Base-by-base conservation (phyloP, 1,140 invertebrate species). In the Neoseiulus cucumeris region DNA sequence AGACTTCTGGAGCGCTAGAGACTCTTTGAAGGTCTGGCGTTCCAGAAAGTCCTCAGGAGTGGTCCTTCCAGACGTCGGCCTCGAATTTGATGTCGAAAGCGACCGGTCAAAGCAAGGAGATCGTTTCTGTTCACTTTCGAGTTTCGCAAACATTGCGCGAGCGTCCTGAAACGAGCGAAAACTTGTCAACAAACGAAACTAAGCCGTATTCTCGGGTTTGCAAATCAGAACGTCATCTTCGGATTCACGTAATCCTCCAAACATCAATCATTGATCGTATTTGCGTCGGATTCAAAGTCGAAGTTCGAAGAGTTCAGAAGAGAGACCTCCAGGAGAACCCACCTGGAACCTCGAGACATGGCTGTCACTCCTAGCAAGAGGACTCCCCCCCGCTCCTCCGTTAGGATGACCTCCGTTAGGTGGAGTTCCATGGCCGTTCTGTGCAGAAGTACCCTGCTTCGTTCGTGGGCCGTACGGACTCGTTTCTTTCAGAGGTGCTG, bases 271-370 rank as follows among this genome's bases (percentile, higher is more conserved):
- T n/a, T 39, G 33, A 39, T 39, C 33, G 4, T 39, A 39, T 39
- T 6, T 39, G 4, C 9, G 33, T 6, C 33, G 33, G 33, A 39
- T 6, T 39, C 9, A 39, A 39, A 6, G 4, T 39, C 9, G 33
- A 39, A 39, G 4, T 39, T 39, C 9, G 4, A 9, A 4, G 4
- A 6, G 18, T 4, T 47, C 45, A 47, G 18, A 14, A 14, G 7
- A 47, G 14, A 47, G 45, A n/a, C n/a, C n/a, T n/a, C n/a, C n/a
- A n/a, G n/a, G n/a, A n/a, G 18, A 7, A 28, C 28, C 45, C 33
- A 59, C 51, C 51, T 59, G 51, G 51, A 59, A 59, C 51, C 51
- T 59, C 51, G 51, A 59, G 51, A 59, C 51, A 33, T 59, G 51
- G 51, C 51, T 59, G 51, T 59, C 51, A 33, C 51, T 59, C 51